Conservation (phyloP, 1,140 invertebrate species). For the Anastatus disparis region DNA sequence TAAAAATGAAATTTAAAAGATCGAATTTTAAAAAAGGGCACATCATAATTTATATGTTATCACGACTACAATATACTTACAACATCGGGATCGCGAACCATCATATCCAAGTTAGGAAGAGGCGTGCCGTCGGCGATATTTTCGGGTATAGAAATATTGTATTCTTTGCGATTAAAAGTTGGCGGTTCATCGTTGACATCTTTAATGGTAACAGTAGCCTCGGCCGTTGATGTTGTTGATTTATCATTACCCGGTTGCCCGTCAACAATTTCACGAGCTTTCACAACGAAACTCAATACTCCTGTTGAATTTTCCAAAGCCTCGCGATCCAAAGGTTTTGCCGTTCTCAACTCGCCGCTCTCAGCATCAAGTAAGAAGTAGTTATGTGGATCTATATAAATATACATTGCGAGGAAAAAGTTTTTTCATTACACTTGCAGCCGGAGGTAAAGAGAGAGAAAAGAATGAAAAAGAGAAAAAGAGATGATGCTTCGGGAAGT, state of each 20-base stretch:
- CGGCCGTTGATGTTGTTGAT: conserved; percentile 73
- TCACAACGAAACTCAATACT: conserved; percentile 78
- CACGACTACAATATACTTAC: too few species aligned
- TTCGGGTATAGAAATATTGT: conserved; percentile 82
- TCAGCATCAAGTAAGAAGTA: conserved; percentile 84
- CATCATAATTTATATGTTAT: too few species aligned
- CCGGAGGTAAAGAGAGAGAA: too few species aligned
- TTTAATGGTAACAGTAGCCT: conserved; percentile 84
- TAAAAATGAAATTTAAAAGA: too few species aligned
- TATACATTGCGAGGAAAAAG: too few species aligned
- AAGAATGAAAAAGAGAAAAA: too few species aligned
- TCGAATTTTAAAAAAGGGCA: too few species aligned
- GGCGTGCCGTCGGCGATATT: conserved; percentile 85
- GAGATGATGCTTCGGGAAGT: too few species aligned
- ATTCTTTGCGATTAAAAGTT: conserved; percentile 82
- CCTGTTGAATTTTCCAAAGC: conserved; percentile 81
- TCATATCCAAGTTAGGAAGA: conserved; percentile 85
- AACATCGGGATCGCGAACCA: conserved; percentile 86
- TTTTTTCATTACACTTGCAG: not conserved
- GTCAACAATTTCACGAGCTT: conserved; percentile 82
- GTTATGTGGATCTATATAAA: conserved; percentile 80
- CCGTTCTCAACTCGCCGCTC: conserved; percentile 83
- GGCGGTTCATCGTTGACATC: conserved; percentile 96
- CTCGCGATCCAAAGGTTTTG: conserved; percentile 85
- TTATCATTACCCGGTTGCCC: conserved; percentile 75